Conservation (phyloP, 2,888 invertebrate genomes). For the Branchinecta sandiegonensis region DNA sequence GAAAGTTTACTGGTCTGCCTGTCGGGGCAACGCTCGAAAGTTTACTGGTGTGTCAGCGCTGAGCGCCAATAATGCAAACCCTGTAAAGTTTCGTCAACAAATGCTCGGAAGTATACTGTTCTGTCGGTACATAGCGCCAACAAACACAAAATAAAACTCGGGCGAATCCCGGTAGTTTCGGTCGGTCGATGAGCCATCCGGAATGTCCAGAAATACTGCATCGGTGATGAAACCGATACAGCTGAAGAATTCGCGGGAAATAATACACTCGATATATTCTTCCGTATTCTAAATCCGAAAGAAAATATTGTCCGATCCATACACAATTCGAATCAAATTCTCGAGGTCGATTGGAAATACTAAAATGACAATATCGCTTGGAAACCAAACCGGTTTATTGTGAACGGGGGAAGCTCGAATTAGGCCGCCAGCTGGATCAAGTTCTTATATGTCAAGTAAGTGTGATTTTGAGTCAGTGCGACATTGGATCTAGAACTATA, state of each 20-base stretch:
- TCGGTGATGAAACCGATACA: neutral
- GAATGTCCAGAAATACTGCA: neutral
- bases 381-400: conserved; percentile 11
- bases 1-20: conserved; percentile 2
- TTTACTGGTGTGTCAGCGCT: too few relatives aligned
- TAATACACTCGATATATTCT: neutral
- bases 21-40: too few relatives aligned
- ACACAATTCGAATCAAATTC: neutral
- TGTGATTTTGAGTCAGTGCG: too few relatives aligned
- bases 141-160: conserved; percentile 3
- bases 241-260: neutral
- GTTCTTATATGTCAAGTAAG: neutral
- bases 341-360: neutral
- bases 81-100: neutral
- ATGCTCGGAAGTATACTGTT: neutral
- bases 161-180: neutral
- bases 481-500: too few relatives aligned
- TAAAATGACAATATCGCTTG: neutral
- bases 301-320: neutral
- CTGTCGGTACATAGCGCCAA: neutral
- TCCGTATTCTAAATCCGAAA: neutral
- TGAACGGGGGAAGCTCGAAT: neutral
- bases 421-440: neutral
- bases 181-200: neutral
- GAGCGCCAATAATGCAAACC: conserved; percentile 1